These are phyloP conservation scores for Antennarius maculatus DNA, from an alignment of 2,797 vertebrate genomes.

Conservation along the genomic window DNA sequence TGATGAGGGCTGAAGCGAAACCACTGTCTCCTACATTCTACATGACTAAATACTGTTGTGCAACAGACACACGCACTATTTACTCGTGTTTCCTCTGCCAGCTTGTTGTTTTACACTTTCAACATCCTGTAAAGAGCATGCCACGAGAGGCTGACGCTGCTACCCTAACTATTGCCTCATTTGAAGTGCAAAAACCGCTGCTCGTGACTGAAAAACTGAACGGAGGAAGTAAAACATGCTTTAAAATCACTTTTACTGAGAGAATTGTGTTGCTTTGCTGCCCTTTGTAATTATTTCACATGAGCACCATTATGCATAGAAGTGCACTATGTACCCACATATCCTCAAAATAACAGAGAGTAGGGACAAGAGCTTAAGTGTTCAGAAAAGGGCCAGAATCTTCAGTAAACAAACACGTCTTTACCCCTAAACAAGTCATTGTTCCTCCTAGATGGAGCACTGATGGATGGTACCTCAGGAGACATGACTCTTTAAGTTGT, in stretches of 20 bases:
- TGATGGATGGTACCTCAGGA: conserved; percentile 57
- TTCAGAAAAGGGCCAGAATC: conserved; percentile 65
- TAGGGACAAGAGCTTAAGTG: conserved; percentile 35
- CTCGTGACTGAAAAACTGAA: conserved; percentile 25
- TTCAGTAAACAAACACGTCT: conserved; percentile 65
- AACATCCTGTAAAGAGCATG: conserved; percentile 61
- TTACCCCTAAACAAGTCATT: conserved; percentile 72
- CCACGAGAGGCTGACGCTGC: conserved; percentile 64
- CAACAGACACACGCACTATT: conserved; percentile 60
- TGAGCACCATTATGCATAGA: not conserved
- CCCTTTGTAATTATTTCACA: conserved; percentile 4
- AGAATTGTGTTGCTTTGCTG: conserved; percentile 26
- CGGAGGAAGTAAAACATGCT: conserved; percentile 68
- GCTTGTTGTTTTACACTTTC: conserved; percentile 74
- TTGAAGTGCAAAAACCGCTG: conserved; percentile 25
- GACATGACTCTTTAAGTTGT: conserved; percentile 26
- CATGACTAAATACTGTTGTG: conserved; percentile 61
- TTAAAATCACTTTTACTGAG: conserved; percentile 56
- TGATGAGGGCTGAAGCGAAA: conserved; percentile 71
- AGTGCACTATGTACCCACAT: conserved; percentile 9
- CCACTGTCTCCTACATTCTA: conserved; percentile 62
- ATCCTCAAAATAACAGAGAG: conserved; percentile 19
- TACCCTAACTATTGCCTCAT: conserved; percentile 46
- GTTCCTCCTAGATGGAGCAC: conserved; percentile 7
- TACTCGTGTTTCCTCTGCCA: conserved; percentile 64